phyloP scores from a whole-genome alignment of 2,888 invertebrate genomes.

The Eristalis tenax region DNA sequence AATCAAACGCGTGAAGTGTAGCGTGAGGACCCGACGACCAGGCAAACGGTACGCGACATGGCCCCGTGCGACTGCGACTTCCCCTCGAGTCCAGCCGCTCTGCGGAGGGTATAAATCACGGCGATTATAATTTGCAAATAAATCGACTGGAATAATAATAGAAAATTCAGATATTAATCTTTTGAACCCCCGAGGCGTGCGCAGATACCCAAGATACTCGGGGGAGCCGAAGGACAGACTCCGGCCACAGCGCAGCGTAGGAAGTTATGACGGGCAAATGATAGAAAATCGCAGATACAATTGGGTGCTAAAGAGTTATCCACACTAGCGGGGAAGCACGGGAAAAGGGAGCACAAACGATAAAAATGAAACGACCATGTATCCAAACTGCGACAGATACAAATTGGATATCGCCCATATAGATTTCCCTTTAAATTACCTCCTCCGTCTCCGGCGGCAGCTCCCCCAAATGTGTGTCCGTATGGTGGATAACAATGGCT shows the following conservation, averaged over 20 bases:
- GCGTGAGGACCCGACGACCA: background rate
- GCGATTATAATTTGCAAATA: constrained; percentile 66
- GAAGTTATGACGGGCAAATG: constrained; percentile 68
- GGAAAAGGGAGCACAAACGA: background rate
- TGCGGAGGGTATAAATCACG: constrained; percentile 38
- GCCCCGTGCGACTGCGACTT: background rate
- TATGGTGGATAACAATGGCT: constrained; percentile 37
- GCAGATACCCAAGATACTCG: constrained; percentile 25
- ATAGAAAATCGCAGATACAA: constrained; percentile 69
- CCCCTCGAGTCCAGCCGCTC: background rate
- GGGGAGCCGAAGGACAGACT: constrained; percentile 7
- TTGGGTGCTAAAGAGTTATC: constrained; percentile 71
- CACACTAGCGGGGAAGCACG: background rate
- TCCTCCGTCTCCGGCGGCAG: background rate
- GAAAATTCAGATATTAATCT: constrained; percentile 69
- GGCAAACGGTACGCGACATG: too few relatives aligned
- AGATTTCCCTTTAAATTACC: constrained; percentile 69
- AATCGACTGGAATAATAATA: constrained; percentile 68
- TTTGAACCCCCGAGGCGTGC: constrained; percentile 35
- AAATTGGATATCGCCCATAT: constrained; percentile 71
- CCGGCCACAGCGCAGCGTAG: constrained; percentile 18
- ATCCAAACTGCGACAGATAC: constrained; percentile 66
- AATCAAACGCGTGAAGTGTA: constrained; percentile 58
- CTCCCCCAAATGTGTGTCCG: constrained; percentile 13
- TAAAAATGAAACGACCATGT: background rate